A percentile compares a stretch with the other conserved stretches of the same genome.
phyloP scores from a whole-genome alignment of 2,113 vertebrate species.

The Crotalus horridus region DNA sequence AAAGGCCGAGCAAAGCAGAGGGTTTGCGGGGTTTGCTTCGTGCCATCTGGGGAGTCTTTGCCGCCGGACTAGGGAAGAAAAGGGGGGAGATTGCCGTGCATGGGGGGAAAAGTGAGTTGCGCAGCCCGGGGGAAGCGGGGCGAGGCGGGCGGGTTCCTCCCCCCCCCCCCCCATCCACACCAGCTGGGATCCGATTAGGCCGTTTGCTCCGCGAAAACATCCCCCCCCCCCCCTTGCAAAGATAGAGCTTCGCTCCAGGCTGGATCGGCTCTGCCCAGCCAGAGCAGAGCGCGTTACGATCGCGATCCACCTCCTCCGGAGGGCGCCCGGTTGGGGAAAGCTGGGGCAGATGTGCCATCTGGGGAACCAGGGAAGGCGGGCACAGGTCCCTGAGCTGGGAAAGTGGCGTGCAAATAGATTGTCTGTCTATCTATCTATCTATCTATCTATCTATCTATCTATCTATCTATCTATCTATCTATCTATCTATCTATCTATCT shows the following conservation, averaged over 20 bases:
- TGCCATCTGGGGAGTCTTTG: not conserved
- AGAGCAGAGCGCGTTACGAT: not conserved
- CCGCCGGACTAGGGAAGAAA: rapidly evolving
- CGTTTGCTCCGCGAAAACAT: not conserved
- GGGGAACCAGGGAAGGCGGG: not conserved
- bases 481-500: too few relatives aligned
- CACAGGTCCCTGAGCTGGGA: not conserved
- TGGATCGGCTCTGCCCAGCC: not conserved
- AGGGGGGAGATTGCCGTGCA: not conserved
- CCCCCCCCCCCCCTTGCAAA: not conserved
- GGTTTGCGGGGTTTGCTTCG: not conserved
- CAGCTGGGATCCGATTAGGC: not conserved
- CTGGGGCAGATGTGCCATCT: not conserved
- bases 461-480: too few relatives aligned
- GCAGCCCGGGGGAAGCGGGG: not conserved
- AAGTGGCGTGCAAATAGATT: not conserved
- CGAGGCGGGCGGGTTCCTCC: not conserved
- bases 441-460: too few relatives aligned
- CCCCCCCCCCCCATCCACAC: too few relatives aligned
- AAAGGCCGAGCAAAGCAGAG: not conserved
- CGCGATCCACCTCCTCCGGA: not conserved
- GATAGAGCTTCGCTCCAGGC: not conserved
- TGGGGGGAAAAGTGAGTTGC: not conserved
- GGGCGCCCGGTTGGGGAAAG: not conserved
- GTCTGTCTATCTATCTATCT: too few relatives aligned